Evolutionary conservation across 1,140 invertebrate genomes (phyloP).

Genomic region (Aphelinus atriplicis): DNA sequence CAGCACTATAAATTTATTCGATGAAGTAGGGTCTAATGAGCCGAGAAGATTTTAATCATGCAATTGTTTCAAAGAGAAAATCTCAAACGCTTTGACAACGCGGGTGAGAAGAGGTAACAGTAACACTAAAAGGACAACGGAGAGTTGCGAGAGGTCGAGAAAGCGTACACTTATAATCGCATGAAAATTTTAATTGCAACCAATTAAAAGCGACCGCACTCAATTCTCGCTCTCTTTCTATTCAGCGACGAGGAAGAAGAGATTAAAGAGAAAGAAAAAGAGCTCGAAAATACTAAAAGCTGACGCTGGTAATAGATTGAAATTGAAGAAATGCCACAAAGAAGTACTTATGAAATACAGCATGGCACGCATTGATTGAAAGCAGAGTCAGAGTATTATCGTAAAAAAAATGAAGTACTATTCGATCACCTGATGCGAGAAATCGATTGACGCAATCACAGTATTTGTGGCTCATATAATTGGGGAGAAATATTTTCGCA

Average conservation of each 20-base stretch:
- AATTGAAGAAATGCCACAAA: no score
- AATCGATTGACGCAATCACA: no score
- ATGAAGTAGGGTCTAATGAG: neutral
- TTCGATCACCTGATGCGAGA: no score
- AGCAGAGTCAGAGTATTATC: no score
- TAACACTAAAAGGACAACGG: slow-evolving; percentile 3
- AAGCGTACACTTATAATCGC: slow-evolving; percentile 2
- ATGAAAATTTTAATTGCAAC: slow-evolving; percentile 42
- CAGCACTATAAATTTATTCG: neutral
- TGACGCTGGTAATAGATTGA: neutral
- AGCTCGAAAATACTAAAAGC: slow-evolving; percentile 17
- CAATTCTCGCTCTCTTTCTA: slow-evolving; percentile 32
- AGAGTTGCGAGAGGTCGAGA: neutral
- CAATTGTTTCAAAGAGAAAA: neutral
- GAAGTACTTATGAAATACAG: no score
- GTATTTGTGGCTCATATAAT: no score
- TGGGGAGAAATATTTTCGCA: no score
- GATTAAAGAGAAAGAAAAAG: neutral
- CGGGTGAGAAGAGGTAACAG: neutral
- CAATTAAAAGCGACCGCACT: slow-evolving; percentile 43
- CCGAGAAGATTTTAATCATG: slow-evolving; percentile 23
- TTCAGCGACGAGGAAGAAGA: neutral
- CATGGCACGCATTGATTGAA: no score
- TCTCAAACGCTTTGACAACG: neutral
- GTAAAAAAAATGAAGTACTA: no score